Conservation (phyloP, 1,140 invertebrate species). For the Drosophila suzukii region DNA sequence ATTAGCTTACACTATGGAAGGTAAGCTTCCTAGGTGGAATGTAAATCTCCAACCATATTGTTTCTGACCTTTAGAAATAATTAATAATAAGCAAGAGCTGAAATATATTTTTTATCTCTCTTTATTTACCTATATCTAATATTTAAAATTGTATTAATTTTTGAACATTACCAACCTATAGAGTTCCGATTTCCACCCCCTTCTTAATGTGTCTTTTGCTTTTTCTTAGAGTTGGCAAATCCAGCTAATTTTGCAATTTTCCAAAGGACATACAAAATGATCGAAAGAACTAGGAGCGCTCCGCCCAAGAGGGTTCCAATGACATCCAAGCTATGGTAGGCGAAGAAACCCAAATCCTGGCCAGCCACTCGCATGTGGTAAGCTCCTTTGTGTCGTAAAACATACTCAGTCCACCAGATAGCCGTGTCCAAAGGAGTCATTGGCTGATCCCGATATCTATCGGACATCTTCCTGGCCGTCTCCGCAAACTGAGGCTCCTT, state of each 20-base stretch:
- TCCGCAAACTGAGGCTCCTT: conserved; percentile 74
- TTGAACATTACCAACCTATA: background rate
- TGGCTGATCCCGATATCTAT: conserved; percentile 86
- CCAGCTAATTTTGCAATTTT: conserved; percentile 6
- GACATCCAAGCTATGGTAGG: conserved; percentile 86
- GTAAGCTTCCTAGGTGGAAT: background rate
- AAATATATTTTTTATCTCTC: background rate
- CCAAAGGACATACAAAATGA: background rate
- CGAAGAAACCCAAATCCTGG: conserved; percentile 72
- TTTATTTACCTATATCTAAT: background rate
- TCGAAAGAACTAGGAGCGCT: background rate
- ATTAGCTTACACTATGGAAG: background rate
- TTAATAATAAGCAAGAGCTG: background rate
- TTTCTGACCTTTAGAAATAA: background rate
- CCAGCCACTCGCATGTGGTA: conserved; percentile 64
- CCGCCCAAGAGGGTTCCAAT: conserved; percentile 37
- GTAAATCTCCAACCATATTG: conserved; percentile 5
- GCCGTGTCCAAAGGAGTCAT: conserved; percentile 87
- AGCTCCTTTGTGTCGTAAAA: conserved; percentile 85
- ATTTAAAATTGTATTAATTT: too few species aligned
- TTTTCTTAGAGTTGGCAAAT: background rate
- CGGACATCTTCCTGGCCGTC: conserved; percentile 86
- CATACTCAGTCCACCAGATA: conserved; percentile 90
- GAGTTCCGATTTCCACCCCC: background rate
- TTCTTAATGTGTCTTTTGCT: conserved; percentile 23